Conservation (phyloP, 2,113 vertebrate species). For the Onychorhynchus coronatus region DNA sequence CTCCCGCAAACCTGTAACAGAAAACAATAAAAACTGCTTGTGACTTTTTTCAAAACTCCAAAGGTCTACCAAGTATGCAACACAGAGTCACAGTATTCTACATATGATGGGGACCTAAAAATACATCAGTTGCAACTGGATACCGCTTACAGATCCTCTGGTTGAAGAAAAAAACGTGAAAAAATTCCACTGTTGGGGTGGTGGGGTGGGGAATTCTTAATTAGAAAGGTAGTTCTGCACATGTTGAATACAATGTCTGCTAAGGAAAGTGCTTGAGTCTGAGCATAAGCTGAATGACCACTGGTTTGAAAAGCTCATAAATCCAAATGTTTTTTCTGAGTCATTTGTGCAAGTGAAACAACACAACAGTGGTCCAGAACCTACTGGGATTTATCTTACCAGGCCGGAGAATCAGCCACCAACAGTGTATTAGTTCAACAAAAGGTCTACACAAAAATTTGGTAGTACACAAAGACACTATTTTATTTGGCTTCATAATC, state of each 20-base stretch:
- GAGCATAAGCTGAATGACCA: neutral
- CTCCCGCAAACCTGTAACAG: conserved; percentile 88
- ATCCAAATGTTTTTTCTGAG: neutral
- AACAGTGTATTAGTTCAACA: neutral
- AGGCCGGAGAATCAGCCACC: neutral
- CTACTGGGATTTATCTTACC: neutral
- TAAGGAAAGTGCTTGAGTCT: accelerated
- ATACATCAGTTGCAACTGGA: neutral
- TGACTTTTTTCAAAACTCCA: neutral
- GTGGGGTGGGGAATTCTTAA: neutral
- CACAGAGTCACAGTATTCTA: neutral
- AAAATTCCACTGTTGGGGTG: accelerated
- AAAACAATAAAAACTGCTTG: neutral
- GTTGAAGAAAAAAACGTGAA: neutral
- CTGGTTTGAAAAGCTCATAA: neutral
- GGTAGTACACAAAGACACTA: neutral
- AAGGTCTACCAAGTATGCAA: neutral
- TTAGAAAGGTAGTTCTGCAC: neutral
- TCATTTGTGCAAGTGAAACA: neutral
- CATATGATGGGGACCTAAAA: neutral
- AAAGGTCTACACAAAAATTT: neutral
- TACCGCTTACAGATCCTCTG: neutral
- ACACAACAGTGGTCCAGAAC: neutral
- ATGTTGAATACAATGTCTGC: neutral
- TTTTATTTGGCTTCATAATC: neutral